Base-by-base conservation (phyloP, 2,797 vertebrate genomes). In the Holocentrus rufus region DNA sequence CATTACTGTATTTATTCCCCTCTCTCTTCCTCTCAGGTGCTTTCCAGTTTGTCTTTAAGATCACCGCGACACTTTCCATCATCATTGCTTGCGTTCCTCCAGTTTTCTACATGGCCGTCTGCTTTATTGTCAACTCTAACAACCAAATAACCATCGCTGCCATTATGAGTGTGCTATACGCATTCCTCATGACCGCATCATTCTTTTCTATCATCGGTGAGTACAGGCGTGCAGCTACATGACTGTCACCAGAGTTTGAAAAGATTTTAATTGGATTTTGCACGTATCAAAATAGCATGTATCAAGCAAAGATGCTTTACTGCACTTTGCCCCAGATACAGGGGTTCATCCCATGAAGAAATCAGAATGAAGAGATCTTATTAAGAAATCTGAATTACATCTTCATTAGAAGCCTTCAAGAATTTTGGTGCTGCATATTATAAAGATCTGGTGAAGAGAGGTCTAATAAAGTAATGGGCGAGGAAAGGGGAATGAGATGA, bases 131-230 rank as follows among this genome's bases (percentile, higher is more conserved):
- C 27, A 95, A 95, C 65, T 0, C 92, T 4, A 92, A 93, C 67
- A 87, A 75, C 64, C 95, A 95, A 87, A 92, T 95, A 69, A 93
- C 83, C 49, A 92, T 94, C 0, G 95, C 93, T 36, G 92, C 58
- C 39, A 83, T 95, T 31, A 86, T 95, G 85, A 95, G 94, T 46
- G 76, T 95, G 39, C 44, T 95, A 0, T 95, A 95, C 4, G 94
- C 94, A 0, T 95, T 95, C 81, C 91, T 95, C 46, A 95, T 95
- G 95, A 94, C 92, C 0, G 94, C 94, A 13, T 94, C 95, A 25
- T 84, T 95, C 7, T 93, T 95, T 69, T 91, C 93, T 27, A 95
- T 95, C 71, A 93, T 95, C 13, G 93, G 94, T 94, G 75, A 59
- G 90, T 80, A 52, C 46, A 49, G 49, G 22, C 15, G 4, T 17